Evolutionary conservation across 2,888 invertebrate genomes (phyloP).

Genomic region (Machimus rusticus): DNA sequence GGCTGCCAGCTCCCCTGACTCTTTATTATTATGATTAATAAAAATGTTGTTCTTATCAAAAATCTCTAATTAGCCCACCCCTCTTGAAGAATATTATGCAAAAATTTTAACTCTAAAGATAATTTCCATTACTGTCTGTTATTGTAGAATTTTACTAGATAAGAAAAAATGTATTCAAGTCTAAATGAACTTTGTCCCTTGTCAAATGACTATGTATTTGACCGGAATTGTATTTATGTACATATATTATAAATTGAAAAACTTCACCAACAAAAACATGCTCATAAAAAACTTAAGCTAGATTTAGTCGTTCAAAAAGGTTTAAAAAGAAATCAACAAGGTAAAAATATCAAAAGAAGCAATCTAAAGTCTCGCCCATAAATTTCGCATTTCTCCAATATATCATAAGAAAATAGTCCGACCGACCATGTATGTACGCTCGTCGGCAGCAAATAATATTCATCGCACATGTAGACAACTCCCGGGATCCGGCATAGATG

Average conservation of each 20-base stretch:
- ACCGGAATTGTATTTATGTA: too few relatives aligned
- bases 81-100: neutral
- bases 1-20: too few relatives aligned
- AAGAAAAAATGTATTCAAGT: neutral
- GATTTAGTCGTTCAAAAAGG: constrained; percentile 2
- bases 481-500: constrained; percentile 10
- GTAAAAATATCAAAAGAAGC: constrained; percentile 43
- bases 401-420: constrained; percentile 43
- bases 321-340: constrained; percentile 38
- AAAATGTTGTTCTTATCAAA: neutral
- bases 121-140: neutral
- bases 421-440: neutral
- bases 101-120: neutral
- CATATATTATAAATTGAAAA: too few relatives aligned
- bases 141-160: neutral
- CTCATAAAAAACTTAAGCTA: neutral
- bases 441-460: constrained; percentile 30
- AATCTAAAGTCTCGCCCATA: constrained; percentile 41
- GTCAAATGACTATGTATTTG: neutral
- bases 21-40: too few relatives aligned
- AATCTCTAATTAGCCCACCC: neutral
- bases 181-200: neutral
- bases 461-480: constrained; percentile 30
- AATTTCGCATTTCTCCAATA: constrained; percentile 43
- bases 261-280: too few relatives aligned